Conservation (phyloP, 2,113 vertebrate genomes). For the Semnornis frantzii region DNA sequence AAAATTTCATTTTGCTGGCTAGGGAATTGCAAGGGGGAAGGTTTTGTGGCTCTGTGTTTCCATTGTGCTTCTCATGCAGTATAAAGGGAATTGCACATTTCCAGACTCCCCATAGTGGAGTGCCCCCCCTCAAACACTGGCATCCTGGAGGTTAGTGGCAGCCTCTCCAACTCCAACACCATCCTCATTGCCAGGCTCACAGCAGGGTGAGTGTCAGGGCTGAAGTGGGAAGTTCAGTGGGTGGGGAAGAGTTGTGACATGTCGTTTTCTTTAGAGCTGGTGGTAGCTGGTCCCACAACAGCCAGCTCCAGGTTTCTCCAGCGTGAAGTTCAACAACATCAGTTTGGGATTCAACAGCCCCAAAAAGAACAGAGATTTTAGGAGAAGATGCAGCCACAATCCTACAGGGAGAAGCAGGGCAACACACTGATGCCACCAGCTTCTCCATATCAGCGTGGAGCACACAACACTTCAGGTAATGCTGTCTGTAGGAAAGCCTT, state of each 20-base stretch:
- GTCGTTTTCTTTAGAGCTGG: not conserved
- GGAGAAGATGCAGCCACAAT: not conserved
- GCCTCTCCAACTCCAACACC: not conserved
- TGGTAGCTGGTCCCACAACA: not conserved
- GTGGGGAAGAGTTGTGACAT: not conserved
- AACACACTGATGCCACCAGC: not conserved
- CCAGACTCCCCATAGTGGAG: not conserved
- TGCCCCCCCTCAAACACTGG: rapidly evolving
- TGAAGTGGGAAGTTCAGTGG: not conserved
- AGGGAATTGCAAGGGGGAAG: not conserved
- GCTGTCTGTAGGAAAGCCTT: not conserved
- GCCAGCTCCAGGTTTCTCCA: not conserved
- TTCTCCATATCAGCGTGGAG: not conserved
- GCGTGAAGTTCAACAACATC: not conserved
- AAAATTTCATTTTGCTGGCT: conserved; percentile 36
- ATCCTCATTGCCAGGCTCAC: not conserved
- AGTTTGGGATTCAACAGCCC: not conserved
- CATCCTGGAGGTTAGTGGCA: not conserved
- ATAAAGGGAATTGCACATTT: conserved; percentile 15
- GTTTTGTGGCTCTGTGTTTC: not conserved
- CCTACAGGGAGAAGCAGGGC: not conserved
- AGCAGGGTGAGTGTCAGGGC: not conserved
- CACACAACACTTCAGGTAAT: not conserved
- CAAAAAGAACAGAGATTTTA: not conserved
- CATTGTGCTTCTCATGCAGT: not conserved